Percentiles rank a stretch among this genome's conserved stretches.
Conservation (phyloP, 1,140 invertebrate genomes). For the Asbolus verrucosus region DNA sequence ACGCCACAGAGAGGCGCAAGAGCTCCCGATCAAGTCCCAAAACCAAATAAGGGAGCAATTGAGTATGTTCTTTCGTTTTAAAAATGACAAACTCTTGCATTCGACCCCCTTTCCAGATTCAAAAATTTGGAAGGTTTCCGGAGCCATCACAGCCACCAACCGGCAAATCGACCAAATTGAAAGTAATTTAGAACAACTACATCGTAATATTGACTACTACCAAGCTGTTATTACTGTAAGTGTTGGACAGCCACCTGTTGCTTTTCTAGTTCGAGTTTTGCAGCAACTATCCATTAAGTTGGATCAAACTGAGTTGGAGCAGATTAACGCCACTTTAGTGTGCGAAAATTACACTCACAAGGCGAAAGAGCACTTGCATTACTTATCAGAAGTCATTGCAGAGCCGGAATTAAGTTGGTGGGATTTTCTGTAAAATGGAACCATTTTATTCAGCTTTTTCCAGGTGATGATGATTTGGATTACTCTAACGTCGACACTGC, state of each 20-base stretch:
- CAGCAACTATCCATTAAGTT: not conserved
- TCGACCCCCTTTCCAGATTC: not conserved
- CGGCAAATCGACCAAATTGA: conserved; percentile 12
- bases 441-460: too few relatives aligned
- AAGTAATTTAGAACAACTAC: not conserved
- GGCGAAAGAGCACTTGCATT: not conserved
- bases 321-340: not conserved
- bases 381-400: not conserved
- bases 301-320: not conserved
- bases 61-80: conserved; percentile 2
- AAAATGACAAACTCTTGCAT: too few relatives aligned
- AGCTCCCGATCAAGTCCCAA: not conserved
- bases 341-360: not conserved
- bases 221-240: not conserved
- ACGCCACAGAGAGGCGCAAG: not conserved
- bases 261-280: not conserved
- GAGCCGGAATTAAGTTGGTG: too few relatives aligned
- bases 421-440: too few relatives aligned
- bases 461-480: not conserved
- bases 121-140: not conserved
- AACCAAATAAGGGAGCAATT: not conserved
- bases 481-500: not conserved
- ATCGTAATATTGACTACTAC: not conserved
- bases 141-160: not conserved
- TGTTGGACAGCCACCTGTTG: not conserved